phyloP scores from a whole-genome alignment of 2,888 invertebrate genomes.

The Pinctada fucata region DNA sequence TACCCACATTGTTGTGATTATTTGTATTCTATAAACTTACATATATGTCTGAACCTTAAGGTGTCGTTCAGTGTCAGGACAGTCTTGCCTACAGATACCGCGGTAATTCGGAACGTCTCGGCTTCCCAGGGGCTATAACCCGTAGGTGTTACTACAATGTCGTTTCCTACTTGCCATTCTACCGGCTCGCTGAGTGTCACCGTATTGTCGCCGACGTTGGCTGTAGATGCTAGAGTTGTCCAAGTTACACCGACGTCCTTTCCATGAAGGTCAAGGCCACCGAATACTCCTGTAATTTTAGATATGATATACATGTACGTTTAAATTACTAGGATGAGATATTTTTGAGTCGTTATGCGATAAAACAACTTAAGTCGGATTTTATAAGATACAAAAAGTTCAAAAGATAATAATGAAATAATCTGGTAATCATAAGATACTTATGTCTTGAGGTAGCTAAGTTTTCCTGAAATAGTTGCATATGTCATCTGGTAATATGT shows the following conservation, averaged over 20 bases:
- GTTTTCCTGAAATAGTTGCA: no score
- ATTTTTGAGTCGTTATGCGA: no score
- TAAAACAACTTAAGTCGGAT: no score
- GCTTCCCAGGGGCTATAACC: conserved; percentile 64
- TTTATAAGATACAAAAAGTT: no score
- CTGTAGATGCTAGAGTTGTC: conserved; percentile 62
- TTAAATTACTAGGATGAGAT: no score
- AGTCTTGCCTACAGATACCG: conserved; percentile 49
- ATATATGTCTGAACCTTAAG: conserved; percentile 62
- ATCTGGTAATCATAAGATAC: no score
- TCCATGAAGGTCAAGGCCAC: conserved; percentile 72
- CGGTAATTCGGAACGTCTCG: conserved; percentile 61
- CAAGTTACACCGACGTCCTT: conserved; percentile 56
- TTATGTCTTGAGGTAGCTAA: no score
- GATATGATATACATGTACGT: no score
- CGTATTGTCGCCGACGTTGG: conserved; percentile 52
- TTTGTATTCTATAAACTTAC: conserved; percentile 41
- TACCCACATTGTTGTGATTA: no score
- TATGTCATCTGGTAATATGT: no score
- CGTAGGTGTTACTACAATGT: conserved; percentile 67
- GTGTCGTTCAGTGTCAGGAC: conserved; percentile 64
- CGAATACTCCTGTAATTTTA: conserved; percentile 63
- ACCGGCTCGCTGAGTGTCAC: conserved; percentile 59
- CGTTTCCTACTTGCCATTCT: conserved; percentile 63
- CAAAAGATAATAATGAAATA: no score